These are phyloP conservation scores for Diploscapter pachys DNA, from an alignment of 1,140 invertebrate species.

Conservation along the genomic window DNA sequence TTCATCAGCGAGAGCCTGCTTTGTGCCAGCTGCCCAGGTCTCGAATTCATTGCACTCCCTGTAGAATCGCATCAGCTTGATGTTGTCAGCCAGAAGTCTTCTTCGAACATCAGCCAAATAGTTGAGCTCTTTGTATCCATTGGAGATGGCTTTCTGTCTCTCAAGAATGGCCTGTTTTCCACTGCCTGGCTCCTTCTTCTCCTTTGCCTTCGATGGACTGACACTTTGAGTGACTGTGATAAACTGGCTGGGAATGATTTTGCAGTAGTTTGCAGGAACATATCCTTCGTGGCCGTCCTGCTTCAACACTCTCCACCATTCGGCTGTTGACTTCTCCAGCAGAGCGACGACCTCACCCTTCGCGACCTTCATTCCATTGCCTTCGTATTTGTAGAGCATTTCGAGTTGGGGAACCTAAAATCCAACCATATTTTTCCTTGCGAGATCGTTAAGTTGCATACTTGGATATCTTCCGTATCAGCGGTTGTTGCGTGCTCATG, in stretches of 20 bases:
- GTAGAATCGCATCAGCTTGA: slow-evolving; percentile 78
- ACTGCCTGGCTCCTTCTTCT: slow-evolving; percentile 44
- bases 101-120: slow-evolving; percentile 74
- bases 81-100: slow-evolving; percentile 82
- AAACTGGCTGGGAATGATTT: slow-evolving; percentile 79
- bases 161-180: slow-evolving; percentile 78
- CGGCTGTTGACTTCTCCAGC: slow-evolving; percentile 86
- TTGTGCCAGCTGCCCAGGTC: slow-evolving; percentile 92
- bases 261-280: slow-evolving; percentile 93
- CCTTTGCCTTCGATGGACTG: slow-evolving; percentile 49
- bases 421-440: no score
- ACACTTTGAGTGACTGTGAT: slow-evolving; percentile 67
- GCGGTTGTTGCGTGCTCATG: slow-evolving; percentile 64
- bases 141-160: slow-evolving; percentile 74
- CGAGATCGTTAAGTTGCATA: no score
- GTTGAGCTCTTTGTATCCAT: slow-evolving; percentile 75
- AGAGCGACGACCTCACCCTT: slow-evolving; percentile 90
- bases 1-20: slow-evolving; percentile 78
- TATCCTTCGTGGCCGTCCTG: slow-evolving; percentile 84
- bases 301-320: slow-evolving; percentile 97
- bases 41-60: slow-evolving; percentile 97
- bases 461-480: slow-evolving; percentile 62
- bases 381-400: slow-evolving; percentile 80
- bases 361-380: slow-evolving; percentile 84
- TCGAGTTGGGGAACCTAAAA: slow-evolving; percentile 76